A percentile compares a stretch with the other conserved stretches of the same genome.
These are phyloP conservation scores for Diplazon laetatorius DNA, from an alignment of 2,888 invertebrate species.

Conservation along the genomic window DNA sequence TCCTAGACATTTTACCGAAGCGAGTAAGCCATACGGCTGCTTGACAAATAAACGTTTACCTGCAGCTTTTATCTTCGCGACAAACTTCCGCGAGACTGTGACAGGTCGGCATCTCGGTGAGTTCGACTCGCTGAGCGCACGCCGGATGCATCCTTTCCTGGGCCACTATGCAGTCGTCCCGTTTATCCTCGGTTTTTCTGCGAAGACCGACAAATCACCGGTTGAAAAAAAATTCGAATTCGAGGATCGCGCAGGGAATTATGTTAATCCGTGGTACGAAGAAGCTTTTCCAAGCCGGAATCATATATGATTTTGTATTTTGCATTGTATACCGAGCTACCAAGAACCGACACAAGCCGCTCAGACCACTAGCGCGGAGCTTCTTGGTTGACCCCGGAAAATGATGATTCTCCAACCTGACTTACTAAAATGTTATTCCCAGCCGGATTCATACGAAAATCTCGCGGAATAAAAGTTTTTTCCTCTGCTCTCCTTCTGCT, in stretches of 20 bases:
- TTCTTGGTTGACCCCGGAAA: not conserved
- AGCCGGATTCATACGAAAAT: not conserved
- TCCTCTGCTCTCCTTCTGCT: slow-evolving; percentile 15
- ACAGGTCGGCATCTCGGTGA: slow-evolving; percentile 92
- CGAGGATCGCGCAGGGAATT: slow-evolving; percentile 3
- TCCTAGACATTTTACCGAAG: not conserved
- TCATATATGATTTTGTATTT: slow-evolving; percentile 17
- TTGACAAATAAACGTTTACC: slow-evolving; percentile 85
- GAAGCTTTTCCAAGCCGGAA: not conserved
- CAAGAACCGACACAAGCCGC: not conserved
- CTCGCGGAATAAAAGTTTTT: not conserved
- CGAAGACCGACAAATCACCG: slow-evolving; percentile 67
- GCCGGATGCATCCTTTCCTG: slow-evolving; percentile 95
- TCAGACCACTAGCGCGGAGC: not conserved
- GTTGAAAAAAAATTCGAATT: slow-evolving; percentile 42
- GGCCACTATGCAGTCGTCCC: slow-evolving; percentile 94
- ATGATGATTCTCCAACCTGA: too few relatives aligned
- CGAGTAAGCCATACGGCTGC: too few relatives aligned
- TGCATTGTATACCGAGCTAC: slow-evolving; percentile 5
- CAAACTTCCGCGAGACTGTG: slow-evolving; percentile 93
- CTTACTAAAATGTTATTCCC: not conserved
- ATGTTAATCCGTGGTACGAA: slow-evolving; percentile 9
- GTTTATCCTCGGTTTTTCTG: slow-evolving; percentile 93
- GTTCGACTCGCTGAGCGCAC: slow-evolving; percentile 92
- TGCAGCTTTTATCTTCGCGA: slow-evolving; percentile 92